phyloP scores from a whole-genome alignment of 1,140 invertebrate species.

The Hypothenemus hampei region DNA sequence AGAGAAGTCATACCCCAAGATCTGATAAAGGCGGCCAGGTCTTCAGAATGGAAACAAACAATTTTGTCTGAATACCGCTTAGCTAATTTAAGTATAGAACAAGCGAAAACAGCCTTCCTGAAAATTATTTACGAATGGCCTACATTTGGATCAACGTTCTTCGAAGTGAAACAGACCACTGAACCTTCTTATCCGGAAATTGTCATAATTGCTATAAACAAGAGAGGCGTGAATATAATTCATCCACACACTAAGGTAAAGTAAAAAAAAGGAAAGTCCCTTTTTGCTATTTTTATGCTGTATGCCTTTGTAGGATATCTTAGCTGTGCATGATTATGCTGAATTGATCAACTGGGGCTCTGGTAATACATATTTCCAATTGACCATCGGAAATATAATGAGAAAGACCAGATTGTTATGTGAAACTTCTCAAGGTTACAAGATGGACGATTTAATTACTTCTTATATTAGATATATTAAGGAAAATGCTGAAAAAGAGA shows the following conservation, averaged over 20 bases:
- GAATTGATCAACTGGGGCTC: slow-evolving; percentile 91
- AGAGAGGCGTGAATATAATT: slow-evolving; percentile 83
- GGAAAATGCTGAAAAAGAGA: slow-evolving; percentile 23
- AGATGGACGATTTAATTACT: slow-evolving; percentile 94
- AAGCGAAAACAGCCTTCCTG: slow-evolving; percentile 82
- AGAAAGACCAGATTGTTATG: slow-evolving; percentile 83
- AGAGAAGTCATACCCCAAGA: slow-evolving; percentile 77
- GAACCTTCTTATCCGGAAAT: slow-evolving; percentile 79
- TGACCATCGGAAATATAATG: slow-evolving; percentile 86
- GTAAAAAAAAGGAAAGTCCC: not conserved
- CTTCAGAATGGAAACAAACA: slow-evolving; percentile 78
- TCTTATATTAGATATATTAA: slow-evolving; percentile 69
- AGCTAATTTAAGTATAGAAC: slow-evolving; percentile 51
- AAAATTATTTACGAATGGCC: slow-evolving; percentile 76
- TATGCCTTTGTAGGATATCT: slow-evolving; percentile 71
- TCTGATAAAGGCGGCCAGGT: slow-evolving; percentile 64
- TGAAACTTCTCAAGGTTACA: slow-evolving; percentile 90
- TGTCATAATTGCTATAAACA: slow-evolving; percentile 86
- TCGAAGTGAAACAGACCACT: slow-evolving; percentile 87
- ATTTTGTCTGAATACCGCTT: slow-evolving; percentile 61
- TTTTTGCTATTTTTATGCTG: no score
- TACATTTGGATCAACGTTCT: slow-evolving; percentile 94
- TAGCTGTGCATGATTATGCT: slow-evolving; percentile 79
- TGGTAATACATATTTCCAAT: slow-evolving; percentile 91
- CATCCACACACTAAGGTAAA: slow-evolving; percentile 78